Evolutionary conservation across 2,113 vertebrate genomes (phyloP), one percentile per base, ranked within the genome.

Genomic region (Malaclemys terrapin): DNA sequence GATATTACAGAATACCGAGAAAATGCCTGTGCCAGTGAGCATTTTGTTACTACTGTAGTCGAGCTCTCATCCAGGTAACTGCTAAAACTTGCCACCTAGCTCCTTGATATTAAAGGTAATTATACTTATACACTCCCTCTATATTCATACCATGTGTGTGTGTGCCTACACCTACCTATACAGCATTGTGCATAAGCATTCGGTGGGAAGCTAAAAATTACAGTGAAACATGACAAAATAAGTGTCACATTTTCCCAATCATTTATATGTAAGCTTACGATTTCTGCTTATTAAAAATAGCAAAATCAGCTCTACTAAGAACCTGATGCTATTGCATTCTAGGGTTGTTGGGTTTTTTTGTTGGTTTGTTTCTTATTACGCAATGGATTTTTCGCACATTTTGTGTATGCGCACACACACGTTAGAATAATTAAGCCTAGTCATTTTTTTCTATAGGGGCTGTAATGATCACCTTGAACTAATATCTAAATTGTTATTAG

Each of bases 211-310:
- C 4, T 0, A 5, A 65, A 78, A 62, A 82, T 38, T 11, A 84
- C 88, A 5, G 27, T 72, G 80, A 90, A 85, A 1, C 47, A 0
- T 47, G 29, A n/a, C 84, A 50, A 52, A 52, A 19, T 0, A 89
- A 47, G 87, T 14, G 79, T 80, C 93, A 82, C 84, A 5, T 57
- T 79, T 57, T 42, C 72, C 88, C 54, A 11, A 31, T 65, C 88
- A 82, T 86, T 88, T 22, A 86, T 89, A 35, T 90, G 86, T 35
- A 25, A 92, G 72, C 85, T 82, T 65, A 11, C 6, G 56, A 53
- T 25, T 76, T 38, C 54, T 27, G 93, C 38, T 38, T 49, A 2
- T 52, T 25, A 86, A 22, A 92, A 89, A 65, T 83, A 75, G 42
- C 5, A 19, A 88, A 82, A 82, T 4, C 52, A 38, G 52, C 79